Conservation (phyloP, 2,113 vertebrate species). For the Marmota monax region DNA sequence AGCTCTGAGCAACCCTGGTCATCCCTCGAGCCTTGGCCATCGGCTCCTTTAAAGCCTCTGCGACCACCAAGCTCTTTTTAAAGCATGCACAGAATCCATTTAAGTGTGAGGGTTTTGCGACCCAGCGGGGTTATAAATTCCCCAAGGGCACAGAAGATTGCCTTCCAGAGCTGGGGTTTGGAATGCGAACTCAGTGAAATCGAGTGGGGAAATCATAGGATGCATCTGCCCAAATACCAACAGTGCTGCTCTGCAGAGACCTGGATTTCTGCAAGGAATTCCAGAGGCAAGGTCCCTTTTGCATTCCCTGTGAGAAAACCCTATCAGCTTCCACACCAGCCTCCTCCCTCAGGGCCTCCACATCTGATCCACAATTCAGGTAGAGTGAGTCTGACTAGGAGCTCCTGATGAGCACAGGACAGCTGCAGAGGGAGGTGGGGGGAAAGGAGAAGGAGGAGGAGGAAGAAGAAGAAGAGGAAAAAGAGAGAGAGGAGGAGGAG, state of each 20-base stretch:
- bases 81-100: neutral
- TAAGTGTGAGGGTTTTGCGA: neutral
- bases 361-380: neutral
- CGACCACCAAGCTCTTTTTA: neutral
- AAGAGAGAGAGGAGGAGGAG: no score
- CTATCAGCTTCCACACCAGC: neutral
- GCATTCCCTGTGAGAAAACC: neutral
- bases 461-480: neutral
- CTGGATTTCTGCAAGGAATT: neutral
- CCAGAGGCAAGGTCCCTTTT: neutral
- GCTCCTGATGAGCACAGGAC: neutral
- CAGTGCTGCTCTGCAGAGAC: neutral
- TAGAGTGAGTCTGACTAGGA: neutral
- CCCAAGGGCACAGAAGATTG: neutral
- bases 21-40: neutral
- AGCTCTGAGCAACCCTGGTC: neutral
- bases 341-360: neutral
- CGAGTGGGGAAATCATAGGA: neutral
- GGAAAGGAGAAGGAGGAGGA: no score
- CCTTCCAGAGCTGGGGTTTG: neutral
- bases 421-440: neutral
- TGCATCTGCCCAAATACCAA: neutral
- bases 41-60: constrained; percentile 1
- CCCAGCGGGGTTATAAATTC: neutral
- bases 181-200: neutral